phyloP scores from a whole-genome alignment of 92 coral and sea anemone genomes.

The Porites lobata region DNA sequence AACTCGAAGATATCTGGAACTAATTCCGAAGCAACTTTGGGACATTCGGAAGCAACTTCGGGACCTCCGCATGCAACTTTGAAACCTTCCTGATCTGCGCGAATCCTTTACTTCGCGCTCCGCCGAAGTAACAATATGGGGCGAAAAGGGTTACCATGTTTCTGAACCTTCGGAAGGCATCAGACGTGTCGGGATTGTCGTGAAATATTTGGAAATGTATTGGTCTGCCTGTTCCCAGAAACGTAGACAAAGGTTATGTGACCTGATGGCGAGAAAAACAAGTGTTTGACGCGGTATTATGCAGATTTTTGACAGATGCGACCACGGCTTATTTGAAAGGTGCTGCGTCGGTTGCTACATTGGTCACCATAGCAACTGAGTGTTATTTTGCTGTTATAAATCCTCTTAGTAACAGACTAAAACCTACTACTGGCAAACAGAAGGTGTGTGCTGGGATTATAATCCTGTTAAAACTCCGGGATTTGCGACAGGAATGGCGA shows the following conservation, averaged over 20 bases:
- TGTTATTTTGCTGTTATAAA: background rate
- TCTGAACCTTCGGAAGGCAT: no score
- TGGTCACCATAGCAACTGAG: background rate
- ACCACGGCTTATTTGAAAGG: background rate
- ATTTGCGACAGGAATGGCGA: no score
- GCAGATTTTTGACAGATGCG: background rate
- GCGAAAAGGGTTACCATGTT: no score
- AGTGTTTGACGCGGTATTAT: background rate
- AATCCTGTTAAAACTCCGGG: no score
- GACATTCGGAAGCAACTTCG: no score
- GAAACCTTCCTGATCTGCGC: no score
- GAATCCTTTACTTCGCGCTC: no score
- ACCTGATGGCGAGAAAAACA: slow-evolving; percentile 35
- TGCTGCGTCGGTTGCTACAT: background rate
- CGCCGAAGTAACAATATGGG: no score
- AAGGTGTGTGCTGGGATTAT: background rate
- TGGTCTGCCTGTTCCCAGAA: background rate
- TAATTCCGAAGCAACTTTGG: no score
- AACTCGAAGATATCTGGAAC: no score
- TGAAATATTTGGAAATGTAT: background rate
- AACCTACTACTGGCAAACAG: background rate
- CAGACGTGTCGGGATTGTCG: background rate
- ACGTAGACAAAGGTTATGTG: slow-evolving; percentile 25
- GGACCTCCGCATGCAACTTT: no score
- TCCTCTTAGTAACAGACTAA: background rate